These are phyloP conservation scores for Cryptotermes secundus DNA, from an alignment of 1,140 invertebrate genomes.

Conservation along the genomic window DNA sequence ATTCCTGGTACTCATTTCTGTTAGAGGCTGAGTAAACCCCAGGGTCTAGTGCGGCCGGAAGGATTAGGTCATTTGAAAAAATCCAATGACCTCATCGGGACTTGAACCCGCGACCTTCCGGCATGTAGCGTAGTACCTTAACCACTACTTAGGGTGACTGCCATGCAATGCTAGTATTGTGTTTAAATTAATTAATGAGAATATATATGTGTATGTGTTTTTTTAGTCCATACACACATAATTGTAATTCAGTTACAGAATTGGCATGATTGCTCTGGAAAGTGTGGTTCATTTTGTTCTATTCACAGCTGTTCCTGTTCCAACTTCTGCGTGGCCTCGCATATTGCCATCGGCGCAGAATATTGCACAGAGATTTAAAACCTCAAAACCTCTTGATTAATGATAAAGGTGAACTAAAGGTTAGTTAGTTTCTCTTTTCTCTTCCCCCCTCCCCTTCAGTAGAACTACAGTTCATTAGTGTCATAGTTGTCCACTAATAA, in stretches of 20 bases:
- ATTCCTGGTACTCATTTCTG: too few species aligned
- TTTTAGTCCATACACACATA: neutral
- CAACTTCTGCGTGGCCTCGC: constrained; percentile 67
- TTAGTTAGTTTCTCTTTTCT: constrained; percentile 40
- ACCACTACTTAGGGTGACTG: too few species aligned
- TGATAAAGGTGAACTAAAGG: constrained; percentile 69
- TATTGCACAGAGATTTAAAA: constrained; percentile 73
- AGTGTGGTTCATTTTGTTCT: too few species aligned
- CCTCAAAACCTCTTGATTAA: constrained; percentile 73
- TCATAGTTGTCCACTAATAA: too few species aligned
- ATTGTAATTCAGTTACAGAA: constrained; percentile 30
- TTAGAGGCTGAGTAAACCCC: too few species aligned
- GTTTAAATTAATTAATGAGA: neutral
- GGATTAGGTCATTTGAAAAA: too few species aligned
- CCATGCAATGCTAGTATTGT: too few species aligned
- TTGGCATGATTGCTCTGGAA: constrained; percentile 34
- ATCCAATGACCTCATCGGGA: too few species aligned
- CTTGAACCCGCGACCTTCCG: too few species aligned
- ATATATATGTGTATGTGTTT: neutral
- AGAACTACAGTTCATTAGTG: neutral
- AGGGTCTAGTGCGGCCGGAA: too few species aligned
- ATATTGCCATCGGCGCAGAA: constrained; percentile 66
- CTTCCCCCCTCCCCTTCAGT: neutral
- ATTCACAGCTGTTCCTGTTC: constrained; percentile 63
- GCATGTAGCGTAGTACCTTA: too few species aligned